Conservation (phyloP, 2,113 vertebrate species). For the Oxygymnocypris stewartii region DNA sequence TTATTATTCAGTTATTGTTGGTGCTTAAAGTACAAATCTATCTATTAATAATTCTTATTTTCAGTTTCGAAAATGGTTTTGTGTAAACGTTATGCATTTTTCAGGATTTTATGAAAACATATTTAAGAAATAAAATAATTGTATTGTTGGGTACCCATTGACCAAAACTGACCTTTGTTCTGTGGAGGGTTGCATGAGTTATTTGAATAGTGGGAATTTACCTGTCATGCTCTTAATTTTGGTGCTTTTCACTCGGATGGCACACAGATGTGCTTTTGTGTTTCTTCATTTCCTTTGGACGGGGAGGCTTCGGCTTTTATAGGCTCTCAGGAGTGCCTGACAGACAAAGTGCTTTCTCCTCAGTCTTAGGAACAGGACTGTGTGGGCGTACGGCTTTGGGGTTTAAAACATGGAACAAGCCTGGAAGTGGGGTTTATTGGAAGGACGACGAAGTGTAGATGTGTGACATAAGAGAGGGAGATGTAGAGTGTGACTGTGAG, state of each 20-base stretch:
- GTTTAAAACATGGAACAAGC: conserved; percentile 11
- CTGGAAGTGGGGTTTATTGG: neutral
- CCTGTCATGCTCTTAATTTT: neutral
- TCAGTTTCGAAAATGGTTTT: too few relatives aligned
- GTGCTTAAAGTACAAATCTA: too few relatives aligned
- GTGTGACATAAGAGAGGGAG: neutral
- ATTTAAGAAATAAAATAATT: too few relatives aligned
- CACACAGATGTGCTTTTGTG: conserved; percentile 13
- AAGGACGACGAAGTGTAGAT: conserved; percentile 29
- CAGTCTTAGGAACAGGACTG: conserved; percentile 10
- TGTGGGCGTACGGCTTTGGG: conserved; percentile 26
- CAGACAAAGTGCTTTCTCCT: conserved; percentile 30
- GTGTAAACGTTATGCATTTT: too few relatives aligned
- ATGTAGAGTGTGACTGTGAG: neutral
- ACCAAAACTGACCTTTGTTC: neutral
- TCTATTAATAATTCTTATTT: too few relatives aligned
- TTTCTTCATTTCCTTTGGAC: neutral
- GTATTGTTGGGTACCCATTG: too few relatives aligned
- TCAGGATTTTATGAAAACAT: too few relatives aligned
- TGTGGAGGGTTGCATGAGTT: neutral
- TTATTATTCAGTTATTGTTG: too few relatives aligned
- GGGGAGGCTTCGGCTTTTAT: neutral
- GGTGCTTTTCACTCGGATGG: conserved; percentile 15
- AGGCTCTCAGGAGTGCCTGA: conserved; percentile 21
- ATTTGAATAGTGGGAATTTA: neutral